Evolutionary conservation across 92 coral and sea anemone genomes (phyloP).

Genomic region (Blastomussa wellsi): DNA sequence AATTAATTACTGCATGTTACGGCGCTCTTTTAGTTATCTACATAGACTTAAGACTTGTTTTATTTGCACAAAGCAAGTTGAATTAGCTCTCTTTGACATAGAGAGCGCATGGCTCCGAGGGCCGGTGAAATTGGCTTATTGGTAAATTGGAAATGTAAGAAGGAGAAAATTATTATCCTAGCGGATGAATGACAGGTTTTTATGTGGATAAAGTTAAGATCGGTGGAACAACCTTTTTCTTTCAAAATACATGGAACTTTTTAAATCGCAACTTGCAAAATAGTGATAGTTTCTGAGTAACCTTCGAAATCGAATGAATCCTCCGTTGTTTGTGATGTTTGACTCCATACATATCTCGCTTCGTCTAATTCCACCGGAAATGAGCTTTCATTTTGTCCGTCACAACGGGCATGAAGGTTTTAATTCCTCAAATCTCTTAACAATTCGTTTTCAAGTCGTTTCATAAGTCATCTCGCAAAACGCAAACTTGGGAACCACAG

Average conservation of each 20-base stretch:
- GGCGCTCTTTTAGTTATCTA: neutral
- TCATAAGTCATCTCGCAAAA: neutral
- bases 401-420: slow-evolving; percentile 39
- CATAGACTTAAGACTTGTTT: neutral
- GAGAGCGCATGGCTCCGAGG: neutral
- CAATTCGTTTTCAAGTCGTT: neutral
- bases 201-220: slow-evolving; percentile 6
- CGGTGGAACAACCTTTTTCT: neutral
- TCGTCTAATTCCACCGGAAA: slow-evolving; percentile 41
- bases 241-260: neutral
- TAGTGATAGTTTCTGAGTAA: neutral
- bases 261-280: neutral
- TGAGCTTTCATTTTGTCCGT: slow-evolving; percentile 47
- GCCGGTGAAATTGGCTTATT: slow-evolving; percentile 24
- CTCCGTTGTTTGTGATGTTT: slow-evolving; percentile 12
- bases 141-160: slow-evolving; percentile 35
- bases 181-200: slow-evolving; percentile 38
- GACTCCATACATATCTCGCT: slow-evolving; percentile 19
- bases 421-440: slow-evolving; percentile 1
- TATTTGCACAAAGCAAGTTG: neutral
- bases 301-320: slow-evolving; percentile 11
- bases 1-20: slow-evolving; percentile 19
- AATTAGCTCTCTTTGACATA: slow-evolving; percentile 3
- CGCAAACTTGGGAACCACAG: slow-evolving; percentile 18
- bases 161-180: slow-evolving; percentile 44